phyloP scores from a whole-genome alignment of 2,113 vertebrate species.

The Nymphicus hollandicus region DNA sequence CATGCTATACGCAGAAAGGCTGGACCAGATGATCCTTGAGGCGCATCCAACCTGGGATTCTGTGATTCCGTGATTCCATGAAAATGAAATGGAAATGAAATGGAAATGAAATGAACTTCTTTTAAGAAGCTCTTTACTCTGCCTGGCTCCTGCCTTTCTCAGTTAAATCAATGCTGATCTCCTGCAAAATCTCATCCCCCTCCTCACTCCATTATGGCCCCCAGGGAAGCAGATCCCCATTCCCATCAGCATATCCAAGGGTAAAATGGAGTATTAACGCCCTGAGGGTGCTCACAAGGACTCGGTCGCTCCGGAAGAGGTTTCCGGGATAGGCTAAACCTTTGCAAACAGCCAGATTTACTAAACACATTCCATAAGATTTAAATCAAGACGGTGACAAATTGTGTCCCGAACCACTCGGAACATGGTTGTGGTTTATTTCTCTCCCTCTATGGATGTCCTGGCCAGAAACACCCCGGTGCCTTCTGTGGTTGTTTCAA shows the following conservation, averaged over 20 bases:
- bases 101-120: rapidly evolving
- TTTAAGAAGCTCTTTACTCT: neutral
- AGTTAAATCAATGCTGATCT: neutral
- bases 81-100: neutral
- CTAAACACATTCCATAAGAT: neutral
- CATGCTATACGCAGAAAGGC: neutral
- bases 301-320: neutral
- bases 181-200: neutral
- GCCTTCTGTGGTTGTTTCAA: no score
- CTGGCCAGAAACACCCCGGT: neutral
- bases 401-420: neutral
- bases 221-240: neutral
- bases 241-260: neutral
- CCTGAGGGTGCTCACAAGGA: neutral
- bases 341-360: neutral
- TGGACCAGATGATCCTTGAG: neutral
- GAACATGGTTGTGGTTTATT: neutral
- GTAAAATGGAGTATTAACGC: neutral
- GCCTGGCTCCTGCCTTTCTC: neutral
- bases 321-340: neutral
- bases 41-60: no score
- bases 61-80: no score
- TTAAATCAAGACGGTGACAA: neutral
- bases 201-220: rapidly evolving
- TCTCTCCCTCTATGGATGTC: neutral